Base-by-base conservation (phyloP, 1,140 invertebrate genomes). In the Rhagoletis pomonella region DNA sequence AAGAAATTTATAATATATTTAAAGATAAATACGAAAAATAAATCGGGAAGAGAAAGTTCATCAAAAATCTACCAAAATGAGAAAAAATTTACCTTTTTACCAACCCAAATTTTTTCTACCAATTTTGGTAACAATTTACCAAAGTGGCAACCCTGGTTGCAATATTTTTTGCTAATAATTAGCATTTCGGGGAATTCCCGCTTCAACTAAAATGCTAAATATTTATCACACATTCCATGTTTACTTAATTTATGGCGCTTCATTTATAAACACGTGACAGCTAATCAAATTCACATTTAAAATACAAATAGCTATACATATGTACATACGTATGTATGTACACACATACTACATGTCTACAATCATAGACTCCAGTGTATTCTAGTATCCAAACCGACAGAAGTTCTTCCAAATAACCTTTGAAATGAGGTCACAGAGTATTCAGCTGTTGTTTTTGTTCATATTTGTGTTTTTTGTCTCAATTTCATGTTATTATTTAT, bases 371-470 rank as follows among this genome's bases (percentile, higher is more conserved):
- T 5, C 29, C 69, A 29, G 29, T 29, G 29, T 29, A 29, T 29
- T 29, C 29, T 29, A 29, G 29, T 29, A 29, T 29, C 29, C 29
- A 29, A 29, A 29, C 14, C 69, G 42, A 17, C 17, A 77, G n/a
- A n/a, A 47, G 44, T 50, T 44, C 39, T 44, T 14, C 42, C 39
- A 77, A 77, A 77, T 4, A 77, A n/a, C 39, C 69, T 47, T 47
- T 77, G 69, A 47, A 77, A 50, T 14, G 69, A 77, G 69, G 69
- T 77, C 69, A 77, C 42, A 77, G 29, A 29, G 17, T 77, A 67
- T 77, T 77, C 69, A 77, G 44, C 69, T 77, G 39, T 77, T 77
- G 44, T 77, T 77, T 77, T 77, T 39, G 69, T 77, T 77, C 44
- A 17, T 7, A 50, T 44, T 77, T 77, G 69, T 77, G 29, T 29